A percentile compares a stretch with the other conserved stretches of the same genome.
These are phyloP conservation scores for Phoxinus phoxinus DNA, from an alignment of 2,113 vertebrate genomes.

Conservation along the genomic window DNA sequence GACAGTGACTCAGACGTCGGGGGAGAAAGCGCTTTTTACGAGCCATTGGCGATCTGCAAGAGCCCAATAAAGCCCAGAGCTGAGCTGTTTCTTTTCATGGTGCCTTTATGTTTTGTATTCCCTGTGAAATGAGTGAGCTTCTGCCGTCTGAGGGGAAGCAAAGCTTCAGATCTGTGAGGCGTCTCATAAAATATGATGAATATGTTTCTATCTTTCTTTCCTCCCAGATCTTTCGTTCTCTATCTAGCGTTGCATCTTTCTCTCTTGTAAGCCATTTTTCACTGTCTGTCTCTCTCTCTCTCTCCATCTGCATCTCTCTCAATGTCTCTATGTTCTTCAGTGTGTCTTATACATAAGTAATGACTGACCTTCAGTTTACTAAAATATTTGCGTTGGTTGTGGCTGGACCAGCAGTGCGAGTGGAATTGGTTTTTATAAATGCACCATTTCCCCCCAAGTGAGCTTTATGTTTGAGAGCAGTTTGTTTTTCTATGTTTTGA, in stretches of 20 bases:
- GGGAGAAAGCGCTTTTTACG: slow-evolving; percentile 17
- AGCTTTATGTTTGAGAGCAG: background rate
- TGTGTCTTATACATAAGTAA: slow-evolving; percentile 46
- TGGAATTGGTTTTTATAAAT: background rate
- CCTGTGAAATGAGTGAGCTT: slow-evolving; percentile 39
- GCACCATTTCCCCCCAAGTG: background rate
- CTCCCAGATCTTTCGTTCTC: slow-evolving; percentile 23
- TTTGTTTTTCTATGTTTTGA: background rate
- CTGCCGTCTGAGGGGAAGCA: background rate
- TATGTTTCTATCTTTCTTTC: slow-evolving; percentile 30
- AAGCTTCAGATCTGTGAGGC: slow-evolving; percentile 46
- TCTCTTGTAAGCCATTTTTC: slow-evolving; percentile 18
- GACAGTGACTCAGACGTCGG: slow-evolving; percentile 24
- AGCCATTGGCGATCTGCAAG: slow-evolving; percentile 16
- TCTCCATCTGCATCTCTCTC: background rate
- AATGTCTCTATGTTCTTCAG: background rate
- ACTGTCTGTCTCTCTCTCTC: slow-evolving; percentile 20
- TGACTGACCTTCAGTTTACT: slow-evolving; percentile 42
- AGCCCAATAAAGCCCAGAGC: slow-evolving; percentile 31
- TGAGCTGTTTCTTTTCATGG: slow-evolving; percentile 41
- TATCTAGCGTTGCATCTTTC: slow-evolving; percentile 4
- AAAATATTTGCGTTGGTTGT: slow-evolving; percentile 25
- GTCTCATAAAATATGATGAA: slow-evolving; percentile 45
- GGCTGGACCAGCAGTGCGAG: slow-evolving; percentile 7
- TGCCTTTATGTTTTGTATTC: slow-evolving; percentile 38